These are phyloP conservation scores for Andrena cerasifolii DNA, from an alignment of 1,140 invertebrate species.

Conservation along the genomic window DNA sequence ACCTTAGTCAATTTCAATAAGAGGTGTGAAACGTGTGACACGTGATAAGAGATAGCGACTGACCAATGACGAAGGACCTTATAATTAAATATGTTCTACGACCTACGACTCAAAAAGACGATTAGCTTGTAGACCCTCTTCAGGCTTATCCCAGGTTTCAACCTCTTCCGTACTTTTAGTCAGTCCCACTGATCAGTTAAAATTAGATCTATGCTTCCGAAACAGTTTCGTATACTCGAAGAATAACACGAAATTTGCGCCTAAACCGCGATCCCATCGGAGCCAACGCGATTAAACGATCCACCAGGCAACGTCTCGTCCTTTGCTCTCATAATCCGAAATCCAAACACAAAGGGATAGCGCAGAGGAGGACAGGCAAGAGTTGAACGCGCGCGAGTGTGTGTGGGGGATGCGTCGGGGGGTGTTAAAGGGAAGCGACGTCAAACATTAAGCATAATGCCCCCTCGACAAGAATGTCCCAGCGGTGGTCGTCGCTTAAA, in stretches of 20 bases:
- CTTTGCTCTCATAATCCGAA: slow-evolving; percentile 27
- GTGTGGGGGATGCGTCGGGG: slow-evolving; percentile 5
- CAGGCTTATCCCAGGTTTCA: no score
- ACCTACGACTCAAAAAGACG: no score
- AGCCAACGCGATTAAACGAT: slow-evolving; percentile 26
- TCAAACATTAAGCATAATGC: slow-evolving; percentile 78
- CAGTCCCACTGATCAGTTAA: no score
- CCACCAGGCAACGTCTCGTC: slow-evolving; percentile 24
- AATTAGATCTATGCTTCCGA: no score
- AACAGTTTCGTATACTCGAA: not conserved
- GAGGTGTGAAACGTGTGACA: no score
- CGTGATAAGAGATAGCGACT: no score
- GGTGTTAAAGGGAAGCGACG: slow-evolving; percentile 69
- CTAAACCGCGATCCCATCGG: not conserved
- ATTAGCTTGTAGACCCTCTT: no score
- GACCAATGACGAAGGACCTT: no score
- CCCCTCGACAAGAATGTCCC: slow-evolving; percentile 73
- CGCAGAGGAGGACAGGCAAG: slow-evolving; percentile 17
- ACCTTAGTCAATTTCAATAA: no score
- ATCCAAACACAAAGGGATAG: slow-evolving; percentile 34
- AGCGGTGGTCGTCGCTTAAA: slow-evolving; percentile 72
- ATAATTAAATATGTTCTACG: no score
- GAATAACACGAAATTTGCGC: not conserved
- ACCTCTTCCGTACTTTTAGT: no score
- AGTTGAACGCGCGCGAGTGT: slow-evolving; percentile 6